Conservation (phyloP, 2,113 vertebrate species). For the Nipponia nippon region DNA sequence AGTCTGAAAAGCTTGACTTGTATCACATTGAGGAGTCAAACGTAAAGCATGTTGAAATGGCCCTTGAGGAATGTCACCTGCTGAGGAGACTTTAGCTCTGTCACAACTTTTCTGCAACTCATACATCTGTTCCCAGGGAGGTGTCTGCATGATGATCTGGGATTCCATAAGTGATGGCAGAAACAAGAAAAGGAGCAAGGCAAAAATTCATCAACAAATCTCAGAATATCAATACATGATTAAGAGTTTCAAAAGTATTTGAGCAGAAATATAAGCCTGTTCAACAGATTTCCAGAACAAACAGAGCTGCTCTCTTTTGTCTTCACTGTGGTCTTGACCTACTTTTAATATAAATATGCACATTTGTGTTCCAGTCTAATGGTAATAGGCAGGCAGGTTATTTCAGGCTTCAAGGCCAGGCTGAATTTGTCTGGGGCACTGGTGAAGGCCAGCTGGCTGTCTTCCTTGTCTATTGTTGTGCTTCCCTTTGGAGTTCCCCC, state of each 20-base stretch:
- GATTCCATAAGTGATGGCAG: neutral
- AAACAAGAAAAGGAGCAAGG: neutral
- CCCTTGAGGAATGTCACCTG: neutral
- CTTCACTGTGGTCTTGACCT: neutral
- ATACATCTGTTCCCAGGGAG: neutral
- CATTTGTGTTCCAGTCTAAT: neutral
- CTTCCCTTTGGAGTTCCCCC: neutral
- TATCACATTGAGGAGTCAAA: neutral
- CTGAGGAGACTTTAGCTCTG: neutral
- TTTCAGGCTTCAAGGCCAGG: neutral
- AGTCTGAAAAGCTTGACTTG: neutral
- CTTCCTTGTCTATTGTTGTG: neutral
- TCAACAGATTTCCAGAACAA: neutral
- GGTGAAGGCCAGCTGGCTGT: neutral
- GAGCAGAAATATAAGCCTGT: neutral
- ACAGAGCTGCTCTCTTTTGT: neutral
- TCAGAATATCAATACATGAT: neutral
- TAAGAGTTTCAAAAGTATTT: neutral
- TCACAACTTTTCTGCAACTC: neutral
- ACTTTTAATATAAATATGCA: neutral
- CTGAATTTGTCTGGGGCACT: neutral
- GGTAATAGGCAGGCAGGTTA: neutral
- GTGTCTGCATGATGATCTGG: rapidly evolving
- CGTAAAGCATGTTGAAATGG: rapidly evolving
- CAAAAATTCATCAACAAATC: neutral